These are phyloP conservation scores for Dicentrarchus labrax DNA, from an alignment of 2,113 vertebrate genomes.

Conservation along the genomic window DNA sequence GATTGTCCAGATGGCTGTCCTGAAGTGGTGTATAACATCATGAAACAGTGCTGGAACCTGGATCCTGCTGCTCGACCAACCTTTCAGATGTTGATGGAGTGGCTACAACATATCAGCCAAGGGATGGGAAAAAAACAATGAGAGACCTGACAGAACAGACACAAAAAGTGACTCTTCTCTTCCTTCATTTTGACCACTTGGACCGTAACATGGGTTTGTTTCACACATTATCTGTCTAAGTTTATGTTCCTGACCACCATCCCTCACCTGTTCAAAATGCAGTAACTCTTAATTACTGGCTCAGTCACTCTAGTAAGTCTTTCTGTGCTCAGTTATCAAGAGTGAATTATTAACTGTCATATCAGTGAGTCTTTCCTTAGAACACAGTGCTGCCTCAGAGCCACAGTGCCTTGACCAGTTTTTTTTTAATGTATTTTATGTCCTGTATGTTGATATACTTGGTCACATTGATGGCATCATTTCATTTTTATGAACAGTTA, in stretches of 20 bases:
- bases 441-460: constrained; percentile 14
- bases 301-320: background rate
- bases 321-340: constrained; percentile 36
- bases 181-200: constrained; percentile 33
- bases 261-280: constrained; percentile 19
- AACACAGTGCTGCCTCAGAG: constrained; percentile 71
- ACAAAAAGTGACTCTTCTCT: constrained; percentile 13
- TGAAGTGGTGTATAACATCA: constrained; percentile 91
- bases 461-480: constrained; percentile 6
- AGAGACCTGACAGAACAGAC: constrained; percentile 47
- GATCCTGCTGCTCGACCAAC: constrained; percentile 89
- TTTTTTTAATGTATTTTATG: constrained; percentile 28
- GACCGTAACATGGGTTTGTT: constrained; percentile 26
- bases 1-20: constrained; percentile 94
- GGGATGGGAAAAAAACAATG: constrained; percentile 62
- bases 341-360: constrained; percentile 55
- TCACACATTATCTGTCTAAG: constrained; percentile 17
- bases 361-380: constrained; percentile 51
- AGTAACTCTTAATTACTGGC: background rate
- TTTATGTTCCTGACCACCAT: constrained; percentile 9
- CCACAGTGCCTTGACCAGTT: constrained; percentile 41
- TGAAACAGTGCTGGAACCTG: constrained; percentile 97
- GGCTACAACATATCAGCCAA: constrained; percentile 91
- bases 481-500: constrained; percentile 35
- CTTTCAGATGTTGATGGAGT: constrained; percentile 92